phyloP scores from a whole-genome alignment of 2,888 invertebrate genomes.

The Zhuqinia jingwanae region DNA sequence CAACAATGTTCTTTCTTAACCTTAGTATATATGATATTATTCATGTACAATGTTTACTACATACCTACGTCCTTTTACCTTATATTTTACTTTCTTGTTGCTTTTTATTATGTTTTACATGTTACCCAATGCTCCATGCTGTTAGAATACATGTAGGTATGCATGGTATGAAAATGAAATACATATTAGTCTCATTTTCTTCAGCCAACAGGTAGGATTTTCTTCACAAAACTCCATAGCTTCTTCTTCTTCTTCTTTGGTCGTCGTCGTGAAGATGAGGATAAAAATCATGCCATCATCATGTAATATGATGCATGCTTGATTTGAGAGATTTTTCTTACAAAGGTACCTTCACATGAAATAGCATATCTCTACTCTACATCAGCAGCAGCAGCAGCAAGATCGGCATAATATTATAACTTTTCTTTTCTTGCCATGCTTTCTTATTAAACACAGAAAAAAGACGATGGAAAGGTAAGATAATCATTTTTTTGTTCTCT shows the following conservation, averaged over 20 bases:
- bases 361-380: slow-evolving; percentile 11
- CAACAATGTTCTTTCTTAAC: too few species aligned
- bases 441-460: slow-evolving; percentile 30
- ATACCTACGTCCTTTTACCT: neutral
- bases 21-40: too few species aligned
- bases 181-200: neutral
- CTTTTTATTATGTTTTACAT: neutral
- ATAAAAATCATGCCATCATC: slow-evolving; percentile 30
- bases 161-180: too few species aligned
- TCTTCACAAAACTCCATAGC: slow-evolving; percentile 45
- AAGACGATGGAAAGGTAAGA: slow-evolving; percentile 68
- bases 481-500: slow-evolving; percentile 55
- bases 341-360: slow-evolving; percentile 38
- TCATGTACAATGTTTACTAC: neutral
- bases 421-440: slow-evolving; percentile 39
- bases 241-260: neutral
- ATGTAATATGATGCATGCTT: slow-evolving; percentile 51
- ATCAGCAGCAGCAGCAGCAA: slow-evolving; percentile 7
- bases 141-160: too few species aligned
- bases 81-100: slow-evolving; percentile 25
- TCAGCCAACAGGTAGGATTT: neutral
- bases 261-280: neutral
- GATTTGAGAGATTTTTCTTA: slow-evolving; percentile 54
- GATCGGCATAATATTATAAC: too few species aligned
- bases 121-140: too few species aligned